Percentiles rank a stretch among this genome's conserved stretches.
Evolutionary conservation across 2,113 vertebrate genomes (phyloP).

Genomic region (Himantopus leucocephalus): DNA sequence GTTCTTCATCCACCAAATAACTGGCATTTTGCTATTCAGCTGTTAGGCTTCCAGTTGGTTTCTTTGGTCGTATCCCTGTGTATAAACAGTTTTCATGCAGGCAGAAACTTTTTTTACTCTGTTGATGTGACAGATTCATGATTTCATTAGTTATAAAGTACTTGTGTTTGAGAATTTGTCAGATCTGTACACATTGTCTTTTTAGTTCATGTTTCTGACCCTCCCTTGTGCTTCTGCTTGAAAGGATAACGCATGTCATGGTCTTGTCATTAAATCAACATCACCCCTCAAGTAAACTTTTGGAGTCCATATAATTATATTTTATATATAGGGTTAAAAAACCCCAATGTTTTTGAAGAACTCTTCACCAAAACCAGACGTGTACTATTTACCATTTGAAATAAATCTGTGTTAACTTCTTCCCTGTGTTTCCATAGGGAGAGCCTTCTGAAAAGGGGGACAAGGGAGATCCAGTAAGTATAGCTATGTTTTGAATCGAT

Average conservation of each 20-base stretch:
- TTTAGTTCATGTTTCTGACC: not conserved
- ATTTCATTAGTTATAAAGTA: not conserved
- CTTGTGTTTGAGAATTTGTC: not conserved
- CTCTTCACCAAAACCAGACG: not conserved
- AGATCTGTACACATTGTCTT: not conserved
- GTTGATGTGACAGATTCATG: not conserved
- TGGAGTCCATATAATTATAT: not conserved
- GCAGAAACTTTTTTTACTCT: not conserved
- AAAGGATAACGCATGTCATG: not conserved
- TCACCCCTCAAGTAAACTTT: not conserved
- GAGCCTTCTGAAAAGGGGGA: conserved; percentile 78
- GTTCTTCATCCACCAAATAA: not conserved
- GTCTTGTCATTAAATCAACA: not conserved
- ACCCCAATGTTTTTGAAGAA: not conserved
- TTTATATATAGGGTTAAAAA: not conserved
- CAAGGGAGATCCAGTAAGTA: conserved; percentile 86
- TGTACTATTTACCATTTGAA: not conserved
- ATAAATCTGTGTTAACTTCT: not conserved
- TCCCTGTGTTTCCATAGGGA: conserved; percentile 54
- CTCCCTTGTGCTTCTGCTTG: not conserved
- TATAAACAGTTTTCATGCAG: not conserved
- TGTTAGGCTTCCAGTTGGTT: not conserved
- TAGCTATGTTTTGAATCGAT: not conserved
- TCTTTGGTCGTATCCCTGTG: not conserved
- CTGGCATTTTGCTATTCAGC: not conserved